phyloP scores from a whole-genome alignment of 2,113 vertebrate genomes.

The Pluvialis apricaria region DNA sequence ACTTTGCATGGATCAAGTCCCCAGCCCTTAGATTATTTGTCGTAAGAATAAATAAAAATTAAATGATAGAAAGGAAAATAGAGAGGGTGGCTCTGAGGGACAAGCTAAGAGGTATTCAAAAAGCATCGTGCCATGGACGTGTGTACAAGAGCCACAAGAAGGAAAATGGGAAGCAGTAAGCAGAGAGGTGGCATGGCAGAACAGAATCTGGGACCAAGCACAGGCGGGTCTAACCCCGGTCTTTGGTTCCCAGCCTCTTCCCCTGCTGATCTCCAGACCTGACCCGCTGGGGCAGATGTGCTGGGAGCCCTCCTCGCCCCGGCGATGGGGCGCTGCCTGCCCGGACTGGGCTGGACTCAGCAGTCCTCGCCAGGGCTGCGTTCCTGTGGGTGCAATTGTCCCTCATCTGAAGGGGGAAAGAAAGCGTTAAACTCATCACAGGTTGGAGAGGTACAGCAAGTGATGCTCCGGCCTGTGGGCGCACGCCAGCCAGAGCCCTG shows the following conservation, averaged over 20 bases:
- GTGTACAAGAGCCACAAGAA: neutral
- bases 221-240: neutral
- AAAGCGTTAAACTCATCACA: neutral
- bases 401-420: neutral
- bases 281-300: neutral
- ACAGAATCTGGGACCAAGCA: neutral
- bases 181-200: neutral
- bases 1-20: neutral
- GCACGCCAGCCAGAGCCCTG: neutral
- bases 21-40: neutral
- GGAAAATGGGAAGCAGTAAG: neutral
- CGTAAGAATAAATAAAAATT: neutral
- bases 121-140: accelerated
- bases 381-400: neutral
- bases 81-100: neutral
- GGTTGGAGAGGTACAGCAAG: neutral
- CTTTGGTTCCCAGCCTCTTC: neutral
- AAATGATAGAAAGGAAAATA: neutral
- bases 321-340: neutral
- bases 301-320: neutral
- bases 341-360: neutral
- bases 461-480: neutral
- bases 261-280: neutral
- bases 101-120: neutral
- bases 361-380: no score